Evolutionary conservation across 1,140 invertebrate genomes (phyloP).

Genomic region (Drosophila erecta): DNA sequence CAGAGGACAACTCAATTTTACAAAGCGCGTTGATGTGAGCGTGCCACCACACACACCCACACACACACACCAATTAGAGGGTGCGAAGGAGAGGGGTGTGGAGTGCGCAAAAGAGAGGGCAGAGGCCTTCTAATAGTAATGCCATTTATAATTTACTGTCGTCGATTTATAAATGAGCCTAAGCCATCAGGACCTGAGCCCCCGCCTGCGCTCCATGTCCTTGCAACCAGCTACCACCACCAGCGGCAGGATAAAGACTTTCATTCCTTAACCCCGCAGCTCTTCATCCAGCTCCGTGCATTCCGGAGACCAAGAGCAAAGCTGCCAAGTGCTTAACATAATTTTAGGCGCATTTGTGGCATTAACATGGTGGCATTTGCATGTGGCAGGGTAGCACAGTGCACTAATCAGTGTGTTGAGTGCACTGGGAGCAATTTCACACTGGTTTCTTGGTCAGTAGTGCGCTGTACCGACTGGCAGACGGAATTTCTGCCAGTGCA

Average conservation of each 20-base stretch:
- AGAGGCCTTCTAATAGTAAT: constrained; percentile 51
- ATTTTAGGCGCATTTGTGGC: constrained; percentile 71
- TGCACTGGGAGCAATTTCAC: constrained; percentile 13
- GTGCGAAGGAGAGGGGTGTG: constrained; percentile 3
- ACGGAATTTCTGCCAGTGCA: not conserved
- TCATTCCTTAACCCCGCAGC: not conserved
- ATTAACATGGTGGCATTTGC: constrained; percentile 44
- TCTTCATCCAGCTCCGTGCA: not conserved
- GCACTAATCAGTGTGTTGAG: constrained; percentile 6
- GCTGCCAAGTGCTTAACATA: constrained; percentile 61
- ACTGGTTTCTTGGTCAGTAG: too few relatives aligned
- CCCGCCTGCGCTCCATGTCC: constrained; percentile 5
- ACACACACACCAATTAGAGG: not conserved
- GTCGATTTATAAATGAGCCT: constrained; percentile 79
- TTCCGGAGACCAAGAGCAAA: constrained; percentile 12
- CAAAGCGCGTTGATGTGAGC: constrained; percentile 41
- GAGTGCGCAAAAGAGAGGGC: not conserved
- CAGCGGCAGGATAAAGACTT: not conserved
- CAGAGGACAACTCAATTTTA: constrained; percentile 40
- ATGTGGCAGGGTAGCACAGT: constrained; percentile 8
- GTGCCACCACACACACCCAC: constrained; percentile 14
- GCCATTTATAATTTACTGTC: constrained; percentile 78
- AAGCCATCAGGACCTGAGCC: constrained; percentile 52
- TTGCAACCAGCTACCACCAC: too few relatives aligned
- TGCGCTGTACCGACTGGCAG: too few relatives aligned